Base-by-base conservation (phyloP, 2,113 vertebrate genomes). In the Delphinapterus leucas region DNA sequence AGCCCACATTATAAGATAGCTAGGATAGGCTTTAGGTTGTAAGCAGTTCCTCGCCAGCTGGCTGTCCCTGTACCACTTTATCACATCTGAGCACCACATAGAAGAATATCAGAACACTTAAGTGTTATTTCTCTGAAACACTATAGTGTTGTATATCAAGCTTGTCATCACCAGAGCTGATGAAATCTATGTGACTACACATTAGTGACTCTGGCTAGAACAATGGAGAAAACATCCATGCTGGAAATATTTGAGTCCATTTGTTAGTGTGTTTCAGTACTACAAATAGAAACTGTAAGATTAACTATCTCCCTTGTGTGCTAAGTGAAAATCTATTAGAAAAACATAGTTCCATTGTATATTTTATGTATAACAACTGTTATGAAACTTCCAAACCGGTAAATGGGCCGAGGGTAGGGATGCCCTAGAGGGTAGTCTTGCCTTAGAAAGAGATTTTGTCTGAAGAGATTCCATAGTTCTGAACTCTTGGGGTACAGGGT, bases 301-400 rank as follows among this genome's bases (percentile, higher is more conserved):
- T 60, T 88, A 84, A 18, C 33, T 93, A 2, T 71, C 53, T 91
- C 38, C 76, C 58, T 26, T 53, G 36, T 15, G 8, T 55, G n/a
- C 82, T 85, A 88, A 81, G 71, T 85, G 90, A 97, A 94, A 95
- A 95, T 65, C n/a, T 94, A 9, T 74, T 94, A 94, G 76, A 96
- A 93, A 88, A 93, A 49, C 36, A 68, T 70, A 93, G 28, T 60
- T 10, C 23, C 53, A 36, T 88, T 95, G 23, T 91, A 33, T 55
- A 47, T 71, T 96, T 84, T 91, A 25, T 79, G 7, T 95, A 63
- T 92, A 92, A 73, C n/a, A 84, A 38, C 44, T 84, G 7, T 55
- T 53, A 38, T 44, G 38, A 55, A 79, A 13, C n/a, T 93, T 93
- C 33, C 28, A 65, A 60, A 73, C 60, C 49, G 15, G 71, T 97